Conservation (phyloP, 2,113 vertebrate genomes). For the Balaeniceps rex region DNA sequence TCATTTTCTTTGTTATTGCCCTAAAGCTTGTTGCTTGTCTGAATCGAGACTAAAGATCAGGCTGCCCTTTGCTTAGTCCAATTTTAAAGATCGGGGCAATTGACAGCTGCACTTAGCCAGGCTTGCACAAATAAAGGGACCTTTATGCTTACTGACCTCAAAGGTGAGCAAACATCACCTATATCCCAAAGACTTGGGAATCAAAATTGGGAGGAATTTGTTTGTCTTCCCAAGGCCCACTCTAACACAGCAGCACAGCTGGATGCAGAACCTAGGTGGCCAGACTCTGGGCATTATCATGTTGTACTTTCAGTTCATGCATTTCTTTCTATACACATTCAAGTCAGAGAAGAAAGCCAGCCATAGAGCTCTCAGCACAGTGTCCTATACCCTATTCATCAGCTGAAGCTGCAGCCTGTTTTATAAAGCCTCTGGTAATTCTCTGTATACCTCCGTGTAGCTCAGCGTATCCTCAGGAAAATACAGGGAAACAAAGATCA, state of each 20-base stretch:
- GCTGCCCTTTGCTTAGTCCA: background rate
- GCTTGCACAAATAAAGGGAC: background rate
- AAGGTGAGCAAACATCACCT: background rate
- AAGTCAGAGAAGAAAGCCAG: background rate
- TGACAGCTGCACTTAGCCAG: background rate
- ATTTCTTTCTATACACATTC: background rate
- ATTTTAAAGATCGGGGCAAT: background rate
- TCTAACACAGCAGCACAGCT: background rate
- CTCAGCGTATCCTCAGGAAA: background rate
- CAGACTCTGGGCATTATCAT: background rate
- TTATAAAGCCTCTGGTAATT: background rate
- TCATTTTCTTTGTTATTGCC: background rate
- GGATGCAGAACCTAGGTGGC: background rate
- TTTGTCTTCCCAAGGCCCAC: background rate
- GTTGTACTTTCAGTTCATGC: background rate
- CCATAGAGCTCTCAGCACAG: background rate
- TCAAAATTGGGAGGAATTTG: background rate
- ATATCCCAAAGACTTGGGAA: background rate
- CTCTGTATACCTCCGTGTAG: background rate
- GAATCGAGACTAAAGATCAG: background rate
- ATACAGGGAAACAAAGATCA: background rate
- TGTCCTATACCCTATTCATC: background rate
- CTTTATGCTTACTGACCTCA: background rate
- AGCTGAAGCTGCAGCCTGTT: background rate
- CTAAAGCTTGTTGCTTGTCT: background rate